Base-by-base conservation (phyloP, 1,140 invertebrate genomes). In the Physella acuta region DNA sequence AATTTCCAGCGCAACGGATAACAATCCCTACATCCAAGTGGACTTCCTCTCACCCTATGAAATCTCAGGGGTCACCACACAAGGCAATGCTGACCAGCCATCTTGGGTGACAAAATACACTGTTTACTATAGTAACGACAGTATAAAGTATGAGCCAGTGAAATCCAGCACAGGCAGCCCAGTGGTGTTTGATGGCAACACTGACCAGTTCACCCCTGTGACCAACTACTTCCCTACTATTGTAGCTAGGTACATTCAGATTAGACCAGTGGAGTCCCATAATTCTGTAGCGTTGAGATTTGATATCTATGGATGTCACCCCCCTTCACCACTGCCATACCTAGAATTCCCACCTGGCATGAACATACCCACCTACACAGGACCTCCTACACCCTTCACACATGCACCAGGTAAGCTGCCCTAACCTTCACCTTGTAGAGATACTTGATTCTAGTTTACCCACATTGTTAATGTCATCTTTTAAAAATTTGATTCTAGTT, bases 11-110 rank as follows among this genome's bases (percentile, higher is more conserved):
- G 68, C 71, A 8, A 71, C 68, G 34, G 73, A 80, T 39, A 71
- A 71, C 0, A 61, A 73, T 49, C 78, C 79, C 36, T 80, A 71
- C 71, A 78, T 81, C 26, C 73, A 80, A 61, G 77, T 81, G 20
- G 90, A 94, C 82, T 94, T 94, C 77, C 79, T 89, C 20, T 88
- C 89, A 39, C 88, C 89, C 0, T 88, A 91, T 51, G 91, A 90
- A 76, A 82, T 94, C 11, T 92, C 92, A 16, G 93, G 92, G 56
- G 84, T 95, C 11, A 85, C 88, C n/a, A 94, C 91, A 0, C 91
- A 90, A 81, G 85, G 85, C 26, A 71, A 76, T n/a, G 70, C 75
- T 4, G 79, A 80, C 30, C 58, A 56, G 20, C 72, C 77, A 49
- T 64, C 79, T 37, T 94, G 91, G 91, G 92, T 94, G 0, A 89